Percentiles rank a stretch among this genome's conserved stretches.
Conservation (phyloP, 2,888 invertebrate species). For the Polietes domitor region DNA sequence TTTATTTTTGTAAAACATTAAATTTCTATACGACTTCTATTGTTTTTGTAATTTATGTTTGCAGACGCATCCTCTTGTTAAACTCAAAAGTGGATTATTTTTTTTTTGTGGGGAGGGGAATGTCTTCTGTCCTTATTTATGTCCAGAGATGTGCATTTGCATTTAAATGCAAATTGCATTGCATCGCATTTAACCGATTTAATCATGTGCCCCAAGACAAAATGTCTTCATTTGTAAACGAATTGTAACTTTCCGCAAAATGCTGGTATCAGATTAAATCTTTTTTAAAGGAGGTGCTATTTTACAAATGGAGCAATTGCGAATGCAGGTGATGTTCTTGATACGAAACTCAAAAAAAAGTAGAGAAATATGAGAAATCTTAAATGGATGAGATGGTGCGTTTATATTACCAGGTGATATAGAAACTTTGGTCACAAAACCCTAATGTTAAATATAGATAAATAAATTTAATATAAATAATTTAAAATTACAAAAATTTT, state of each 20-base stretch:
- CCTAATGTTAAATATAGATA: no score
- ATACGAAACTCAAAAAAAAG: no score
- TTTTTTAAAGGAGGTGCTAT: no score
- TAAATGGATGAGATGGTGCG: no score
- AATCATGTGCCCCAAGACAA: constrained; percentile 23
- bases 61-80: neutral
- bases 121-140: no score
- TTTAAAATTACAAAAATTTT: no score
- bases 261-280: neutral
- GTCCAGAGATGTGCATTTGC: neutral
- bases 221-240: neutral
- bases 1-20: constrained; percentile 6
- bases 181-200: neutral
- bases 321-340: no score
- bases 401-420: no score
- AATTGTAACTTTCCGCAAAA: neutral
- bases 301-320: neutral
- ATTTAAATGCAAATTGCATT: neutral
- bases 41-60: constrained; percentile 25
- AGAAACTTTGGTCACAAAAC: no score
- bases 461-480: no score
- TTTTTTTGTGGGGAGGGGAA: neutral
- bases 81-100: neutral
- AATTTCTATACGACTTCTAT: constrained; percentile 14
- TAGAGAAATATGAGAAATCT: no score